A percentile compares a stretch with the other conserved stretches of the same genome.
These are phyloP conservation scores for Lutraria lutraria DNA, from an alignment of 2,888 invertebrate genomes.

Conservation along the genomic window DNA sequence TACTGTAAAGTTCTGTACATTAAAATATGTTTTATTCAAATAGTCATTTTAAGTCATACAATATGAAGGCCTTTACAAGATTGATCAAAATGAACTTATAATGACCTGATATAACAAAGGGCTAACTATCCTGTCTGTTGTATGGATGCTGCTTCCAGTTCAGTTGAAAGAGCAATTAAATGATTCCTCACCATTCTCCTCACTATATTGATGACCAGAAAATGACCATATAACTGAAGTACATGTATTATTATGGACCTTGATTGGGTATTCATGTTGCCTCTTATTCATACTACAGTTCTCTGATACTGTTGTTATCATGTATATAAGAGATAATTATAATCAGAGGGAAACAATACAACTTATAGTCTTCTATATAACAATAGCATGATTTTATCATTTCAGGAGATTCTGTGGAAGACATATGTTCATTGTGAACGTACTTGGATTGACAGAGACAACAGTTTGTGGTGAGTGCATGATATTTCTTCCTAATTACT, in stretches of 20 bases:
- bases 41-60: no score
- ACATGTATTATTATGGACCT: background rate
- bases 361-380: background rate
- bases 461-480: background rate
- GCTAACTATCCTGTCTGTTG: background rate
- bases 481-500: background rate
- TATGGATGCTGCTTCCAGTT: background rate
- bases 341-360: background rate
- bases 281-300: background rate
- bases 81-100: background rate
- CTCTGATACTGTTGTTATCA: background rate
- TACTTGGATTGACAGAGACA: background rate
- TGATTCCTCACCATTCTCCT: background rate
- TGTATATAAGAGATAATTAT: background rate
- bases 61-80: no score
- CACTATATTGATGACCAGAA: background rate
- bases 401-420: background rate
- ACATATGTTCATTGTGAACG: background rate
- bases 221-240: slow-evolving; percentile 18
- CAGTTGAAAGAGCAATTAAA: slow-evolving; percentile 17
- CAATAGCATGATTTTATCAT: background rate
- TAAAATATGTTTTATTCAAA: no score
- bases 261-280: slow-evolving; percentile 8
- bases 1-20: no score
- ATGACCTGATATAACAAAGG: background rate